Percentiles rank a stretch among this genome's conserved stretches.
These are phyloP conservation scores for Accipiter cooperii DNA, from an alignment of 2,113 vertebrate genomes.

Conservation along the genomic window DNA sequence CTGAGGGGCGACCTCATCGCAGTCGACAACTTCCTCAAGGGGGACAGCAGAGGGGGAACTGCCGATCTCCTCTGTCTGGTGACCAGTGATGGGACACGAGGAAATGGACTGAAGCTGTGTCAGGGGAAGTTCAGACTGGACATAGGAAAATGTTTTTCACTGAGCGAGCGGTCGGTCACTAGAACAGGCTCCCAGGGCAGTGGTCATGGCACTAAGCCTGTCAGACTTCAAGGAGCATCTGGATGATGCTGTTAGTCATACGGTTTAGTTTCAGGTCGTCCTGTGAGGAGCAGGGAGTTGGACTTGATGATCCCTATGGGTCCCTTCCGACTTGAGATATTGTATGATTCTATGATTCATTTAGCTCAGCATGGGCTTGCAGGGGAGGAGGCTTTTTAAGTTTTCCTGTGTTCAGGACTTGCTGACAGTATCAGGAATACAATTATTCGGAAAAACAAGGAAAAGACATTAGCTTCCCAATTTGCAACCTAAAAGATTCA, in stretches of 20 bases:
- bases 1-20: neutral
- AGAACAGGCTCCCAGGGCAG: neutral
- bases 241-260: neutral
- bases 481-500: neutral
- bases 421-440: neutral
- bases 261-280: neutral
- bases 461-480: neutral
- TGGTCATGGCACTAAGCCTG: too few species aligned
- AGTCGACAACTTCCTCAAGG: neutral
- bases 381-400: neutral
- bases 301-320: neutral
- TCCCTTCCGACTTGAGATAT: neutral
- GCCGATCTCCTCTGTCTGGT: neutral
- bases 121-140: neutral
- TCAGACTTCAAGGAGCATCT: neutral
- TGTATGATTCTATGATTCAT: neutral
- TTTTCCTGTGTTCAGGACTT: neutral
- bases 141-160: neutral
- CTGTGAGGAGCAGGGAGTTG: neutral
- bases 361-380: neutral
- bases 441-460: neutral
- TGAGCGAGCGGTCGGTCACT: neutral
- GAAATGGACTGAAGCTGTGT: neutral
- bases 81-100: rapidly evolving
- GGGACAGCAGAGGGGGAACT: neutral